Evolutionary conservation across 2,113 vertebrate species (phyloP).

Genomic region (Abramis brama): DNA sequence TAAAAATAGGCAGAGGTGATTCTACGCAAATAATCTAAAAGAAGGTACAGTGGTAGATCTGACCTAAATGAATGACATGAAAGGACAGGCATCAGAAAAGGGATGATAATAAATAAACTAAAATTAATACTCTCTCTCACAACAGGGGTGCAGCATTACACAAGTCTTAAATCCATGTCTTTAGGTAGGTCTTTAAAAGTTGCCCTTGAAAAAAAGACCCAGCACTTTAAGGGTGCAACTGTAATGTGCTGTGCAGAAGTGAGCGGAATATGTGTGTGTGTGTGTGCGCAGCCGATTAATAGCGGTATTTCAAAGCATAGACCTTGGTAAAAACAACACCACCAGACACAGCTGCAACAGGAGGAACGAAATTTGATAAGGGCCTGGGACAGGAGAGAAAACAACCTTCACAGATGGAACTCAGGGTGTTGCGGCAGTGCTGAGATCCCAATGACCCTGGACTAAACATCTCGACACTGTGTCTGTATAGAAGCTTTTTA

Average conservation of each 20-base stretch:
- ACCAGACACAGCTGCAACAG: conserved; percentile 23
- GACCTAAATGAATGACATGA: background rate
- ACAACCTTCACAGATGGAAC: background rate
- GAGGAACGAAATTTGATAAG: background rate
- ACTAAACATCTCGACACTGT: background rate
- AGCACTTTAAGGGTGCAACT: background rate
- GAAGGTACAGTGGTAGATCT: background rate
- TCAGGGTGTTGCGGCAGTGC: conserved; percentile 17
- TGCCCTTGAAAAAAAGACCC: background rate
- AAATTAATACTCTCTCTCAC: conserved; percentile 7
- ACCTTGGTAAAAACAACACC: background rate
- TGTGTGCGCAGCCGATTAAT: background rate
- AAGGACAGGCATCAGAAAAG: conserved; percentile 6
- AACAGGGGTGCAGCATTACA: background rate
- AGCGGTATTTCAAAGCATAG: background rate
- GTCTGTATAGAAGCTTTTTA: background rate
- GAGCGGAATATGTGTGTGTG: background rate
- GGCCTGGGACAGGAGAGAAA: background rate
- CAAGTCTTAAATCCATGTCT: conserved; percentile 12
- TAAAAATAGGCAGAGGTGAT: background rate
- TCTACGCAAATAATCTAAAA: background rate
- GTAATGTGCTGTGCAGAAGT: background rate
- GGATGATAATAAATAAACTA: conserved; percentile 29
- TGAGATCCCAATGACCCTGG: background rate
- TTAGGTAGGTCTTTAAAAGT: conserved; percentile 13